Evolutionary conservation across 1,140 invertebrate species (phyloP), one percentile per base, ranked within the genome.

Genomic region (Drosophila ogumai): DNA sequence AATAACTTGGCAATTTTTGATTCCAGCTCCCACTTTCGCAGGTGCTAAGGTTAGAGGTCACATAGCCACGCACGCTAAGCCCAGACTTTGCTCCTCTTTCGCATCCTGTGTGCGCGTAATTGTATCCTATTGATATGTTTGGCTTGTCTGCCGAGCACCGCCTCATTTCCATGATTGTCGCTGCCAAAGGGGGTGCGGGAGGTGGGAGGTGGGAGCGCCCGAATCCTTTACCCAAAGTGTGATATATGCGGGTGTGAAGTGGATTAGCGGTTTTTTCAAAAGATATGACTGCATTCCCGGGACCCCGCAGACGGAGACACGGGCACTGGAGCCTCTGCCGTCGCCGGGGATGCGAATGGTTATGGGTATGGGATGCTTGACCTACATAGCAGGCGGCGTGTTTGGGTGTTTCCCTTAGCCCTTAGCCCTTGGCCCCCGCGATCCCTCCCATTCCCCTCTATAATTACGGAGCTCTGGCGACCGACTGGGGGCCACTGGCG

Each of bases 401-500:
- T 47, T 38, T 3, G 19, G 31, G 10, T n/a, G 50, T 36, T 43
- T n/a, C n/a, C n/a, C n/a, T n/a, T n/a, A n/a, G n/a, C n/a, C n/a
- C n/a, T n/a, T 15, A 19, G 36, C 19, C 55, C 32, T 22, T 28
- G 4, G 12, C 44, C 43, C 32, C 9, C 13, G 13, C 25, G 32
- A 10, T 32, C 32, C 32, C 32, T 28, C 2, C 32, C 32, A 3
- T 3, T 13, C 19, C 58, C 3, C 68, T 28, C 41, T 34, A 63
- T 65, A 73, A 88, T 79, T 81, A 86, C 66, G 61, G 44, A 60
- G 49, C 71, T 54, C 41, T 63, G 75, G 73, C 55, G 74, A 77
- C 60, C 74, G 74, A 68, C 72, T 76, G 61, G 61, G 72, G 60
- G 59, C 58, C 75, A 65, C 52, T 80, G 82, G 76, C 84, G 77